Evolutionary conservation across 1,140 invertebrate species (phyloP), one percentile per base, ranked within the genome.

Genomic region (Trialeurodes vaporariorum): DNA sequence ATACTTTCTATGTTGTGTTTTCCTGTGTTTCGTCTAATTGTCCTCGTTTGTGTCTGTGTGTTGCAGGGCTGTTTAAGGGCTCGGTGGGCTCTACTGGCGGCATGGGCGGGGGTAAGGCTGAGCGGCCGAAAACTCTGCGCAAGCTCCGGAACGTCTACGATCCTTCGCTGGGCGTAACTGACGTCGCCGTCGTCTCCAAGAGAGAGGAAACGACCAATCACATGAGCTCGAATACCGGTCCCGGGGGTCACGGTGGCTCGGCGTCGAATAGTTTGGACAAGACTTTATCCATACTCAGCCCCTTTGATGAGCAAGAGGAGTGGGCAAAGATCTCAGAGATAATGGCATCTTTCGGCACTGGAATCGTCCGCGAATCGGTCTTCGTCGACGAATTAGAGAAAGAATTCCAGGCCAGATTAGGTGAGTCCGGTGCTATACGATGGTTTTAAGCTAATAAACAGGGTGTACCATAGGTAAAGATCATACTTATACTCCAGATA

Each of bases 281-380:
- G 34, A 49, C 34, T 5, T 17, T 66, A 64, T 88, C 87, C 21
- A 85, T 90, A 65, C 84, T 94, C 70, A 93, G 90, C 74, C 91
- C 92, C 0, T 93, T 95, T 77, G 92, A 95, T 81, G 92, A 95
- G 75, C 84, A 91, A 75, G 92, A 95, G 79, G 93, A 96, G 78
- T 96, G 93, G 91, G 91, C 91, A 1, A 94, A 94, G 79, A 96
- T 97, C 68, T 91, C 91, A 11, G 92, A 94, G 78, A 95, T 95
- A 68, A 93, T 97, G 86, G 91, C 91, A 23, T 91, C 91, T 1
- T 92, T 96, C 73, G 92, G 93, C 27, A 89, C 87, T 64, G 87
- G 87, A 24, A 80, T 89, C 13, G 86, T 90, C 1, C 77, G 89
- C 9, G 91, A 92, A 74, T 91, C 88, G 0, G 87, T 92, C 1